Percentiles rank a stretch among this genome's conserved stretches.
Conservation (phyloP, 1,140 invertebrate genomes). For the Drosophila nannoptera region DNA sequence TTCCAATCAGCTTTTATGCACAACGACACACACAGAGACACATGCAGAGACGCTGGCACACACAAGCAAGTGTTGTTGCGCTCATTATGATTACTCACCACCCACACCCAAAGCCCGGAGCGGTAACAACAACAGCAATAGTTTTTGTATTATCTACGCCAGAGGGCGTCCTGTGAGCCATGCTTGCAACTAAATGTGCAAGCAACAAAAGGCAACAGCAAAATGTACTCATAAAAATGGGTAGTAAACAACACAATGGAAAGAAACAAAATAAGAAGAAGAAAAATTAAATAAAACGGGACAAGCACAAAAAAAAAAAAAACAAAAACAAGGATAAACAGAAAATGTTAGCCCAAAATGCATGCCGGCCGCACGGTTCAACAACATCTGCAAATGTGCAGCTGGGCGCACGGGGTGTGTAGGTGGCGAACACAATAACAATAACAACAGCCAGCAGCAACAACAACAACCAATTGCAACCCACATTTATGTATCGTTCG, state of each 20-base stretch:
- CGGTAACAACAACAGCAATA: constrained; percentile 28
- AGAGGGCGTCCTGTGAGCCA: constrained; percentile 37
- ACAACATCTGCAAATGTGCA: constrained; percentile 65
- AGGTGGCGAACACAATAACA: constrained; percentile 30
- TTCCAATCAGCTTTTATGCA: constrained; percentile 74
- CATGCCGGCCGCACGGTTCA: constrained; percentile 69
- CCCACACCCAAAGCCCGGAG: constrained; percentile 38
- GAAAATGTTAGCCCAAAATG: constrained; percentile 61
- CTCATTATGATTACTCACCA: constrained; percentile 76
- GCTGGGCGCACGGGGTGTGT: constrained; percentile 34
- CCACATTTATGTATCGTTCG: constrained; percentile 62
- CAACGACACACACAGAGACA: constrained; percentile 21
- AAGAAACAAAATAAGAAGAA: constrained; percentile 3
- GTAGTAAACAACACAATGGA: constrained; percentile 12
- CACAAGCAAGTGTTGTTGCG: constrained; percentile 67
- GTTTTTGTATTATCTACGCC: constrained; percentile 32
- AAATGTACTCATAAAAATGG: constrained; percentile 34
- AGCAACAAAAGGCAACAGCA: constrained; percentile 65
- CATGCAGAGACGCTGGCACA: constrained; percentile 7
- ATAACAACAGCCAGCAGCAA: constrained; percentile 9
- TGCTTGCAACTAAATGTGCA: constrained; percentile 74
- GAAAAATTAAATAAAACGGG: constrained; percentile 10
- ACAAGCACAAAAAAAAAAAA: background rate
- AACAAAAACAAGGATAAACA: constrained; percentile 13
- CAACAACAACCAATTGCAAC: constrained; percentile 44